A percentile compares a stretch with the other conserved stretches of the same genome.
phyloP scores from a whole-genome alignment of 2,113 vertebrate species.

The Cavia aperea region DNA sequence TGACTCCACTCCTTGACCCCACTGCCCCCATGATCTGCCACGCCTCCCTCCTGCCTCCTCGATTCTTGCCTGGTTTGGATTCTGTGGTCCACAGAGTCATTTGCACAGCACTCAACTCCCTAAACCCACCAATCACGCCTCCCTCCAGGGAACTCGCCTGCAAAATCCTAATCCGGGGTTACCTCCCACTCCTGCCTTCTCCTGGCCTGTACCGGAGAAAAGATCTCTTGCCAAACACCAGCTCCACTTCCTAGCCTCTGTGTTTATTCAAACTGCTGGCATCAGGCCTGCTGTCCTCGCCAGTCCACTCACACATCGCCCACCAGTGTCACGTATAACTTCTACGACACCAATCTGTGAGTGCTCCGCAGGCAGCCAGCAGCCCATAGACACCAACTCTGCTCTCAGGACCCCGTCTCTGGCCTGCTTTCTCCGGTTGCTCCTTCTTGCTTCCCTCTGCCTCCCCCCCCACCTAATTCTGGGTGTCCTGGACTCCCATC shows the following conservation, averaged over 20 bases:
- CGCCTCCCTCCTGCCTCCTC: neutral
- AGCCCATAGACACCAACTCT: neutral
- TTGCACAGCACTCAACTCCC: neutral
- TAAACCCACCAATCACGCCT: neutral
- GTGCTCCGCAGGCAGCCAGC: neutral
- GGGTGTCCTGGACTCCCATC: neutral
- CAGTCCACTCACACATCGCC: neutral
- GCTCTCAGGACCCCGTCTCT: neutral
- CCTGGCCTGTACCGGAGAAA: neutral
- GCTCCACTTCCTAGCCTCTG: neutral
- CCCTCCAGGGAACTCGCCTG: neutral
- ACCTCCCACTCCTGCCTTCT: neutral
- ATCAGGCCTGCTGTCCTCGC: neutral
- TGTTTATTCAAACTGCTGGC: neutral
- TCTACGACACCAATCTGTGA: neutral
- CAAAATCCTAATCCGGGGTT: neutral
- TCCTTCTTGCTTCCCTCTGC: neutral
- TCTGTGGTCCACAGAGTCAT: fast-evolving
- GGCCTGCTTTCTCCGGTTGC: neutral
- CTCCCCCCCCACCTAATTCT: neutral
- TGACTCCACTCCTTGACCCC: neutral
- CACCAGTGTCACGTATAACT: neutral
- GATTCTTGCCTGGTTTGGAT: neutral
- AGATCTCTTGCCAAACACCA: neutral
- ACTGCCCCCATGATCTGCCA: neutral